Percentiles rank a stretch among this genome's conserved stretches.
These are phyloP conservation scores for Anaspis maculata DNA, from an alignment of 2,888 invertebrate genomes.

Conservation along the genomic window DNA sequence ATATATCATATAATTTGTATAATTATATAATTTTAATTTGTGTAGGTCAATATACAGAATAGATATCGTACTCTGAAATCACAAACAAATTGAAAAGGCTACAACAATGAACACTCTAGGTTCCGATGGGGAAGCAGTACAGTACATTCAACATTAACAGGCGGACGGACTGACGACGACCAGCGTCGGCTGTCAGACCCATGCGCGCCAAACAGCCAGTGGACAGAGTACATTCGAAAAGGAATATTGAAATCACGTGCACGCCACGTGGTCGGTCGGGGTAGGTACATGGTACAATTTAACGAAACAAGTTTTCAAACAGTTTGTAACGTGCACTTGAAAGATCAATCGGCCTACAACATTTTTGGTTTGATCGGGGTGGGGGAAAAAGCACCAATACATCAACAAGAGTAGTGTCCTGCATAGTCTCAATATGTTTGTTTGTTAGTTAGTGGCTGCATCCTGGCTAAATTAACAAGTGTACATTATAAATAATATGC, in stretches of 20 bases:
- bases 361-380: background rate
- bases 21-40: constrained; percentile 37
- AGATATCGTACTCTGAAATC: constrained; percentile 41
- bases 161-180: constrained; percentile 9
- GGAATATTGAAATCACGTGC: too few species aligned
- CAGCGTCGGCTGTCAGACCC: constrained; percentile 4
- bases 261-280: too few species aligned
- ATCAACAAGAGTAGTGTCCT: constrained; percentile 35
- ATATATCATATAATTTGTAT: constrained; percentile 39
- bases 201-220: constrained; percentile 35
- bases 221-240: constrained; percentile 40
- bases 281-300: too few species aligned
- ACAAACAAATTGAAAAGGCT: constrained; percentile 43
- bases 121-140: constrained; percentile 43
- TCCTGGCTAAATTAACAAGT: constrained; percentile 42
- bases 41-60: constrained; percentile 43
- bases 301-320: too few species aligned
- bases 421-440: constrained; percentile 33
- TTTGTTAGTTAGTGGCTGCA: constrained; percentile 39
- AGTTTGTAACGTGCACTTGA: too few species aligned
- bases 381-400: constrained; percentile 39
- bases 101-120: constrained; percentile 45
- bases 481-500: constrained; percentile 41
- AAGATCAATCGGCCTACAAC: constrained; percentile 14
- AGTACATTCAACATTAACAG: constrained; percentile 36